phyloP scores from a whole-genome alignment of 1,140 invertebrate genomes.

The Heliothis subflexa region DNA sequence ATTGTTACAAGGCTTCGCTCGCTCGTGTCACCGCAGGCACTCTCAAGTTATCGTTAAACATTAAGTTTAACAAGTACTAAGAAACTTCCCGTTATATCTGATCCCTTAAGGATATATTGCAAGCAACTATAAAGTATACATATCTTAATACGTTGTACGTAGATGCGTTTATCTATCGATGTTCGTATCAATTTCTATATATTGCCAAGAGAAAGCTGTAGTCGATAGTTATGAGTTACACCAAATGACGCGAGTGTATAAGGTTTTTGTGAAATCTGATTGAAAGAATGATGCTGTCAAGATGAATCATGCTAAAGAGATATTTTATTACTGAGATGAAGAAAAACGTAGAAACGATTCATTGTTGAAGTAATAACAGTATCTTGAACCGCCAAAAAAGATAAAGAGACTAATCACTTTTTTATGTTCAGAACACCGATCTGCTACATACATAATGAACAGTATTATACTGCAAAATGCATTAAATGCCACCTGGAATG shows the following conservation, averaged over 20 bases:
- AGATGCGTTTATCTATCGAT: conserved; percentile 9
- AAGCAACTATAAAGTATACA: conserved; percentile 15
- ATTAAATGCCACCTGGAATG: background rate
- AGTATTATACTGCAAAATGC: background rate
- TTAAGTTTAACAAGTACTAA: conserved; percentile 25
- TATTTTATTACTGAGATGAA: too few species aligned
- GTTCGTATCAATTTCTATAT: conserved; percentile 34
- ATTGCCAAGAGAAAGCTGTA: conserved; percentile 7
- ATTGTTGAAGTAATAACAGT: background rate
- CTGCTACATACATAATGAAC: background rate
- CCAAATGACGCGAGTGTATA: background rate
- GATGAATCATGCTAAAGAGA: background rate
- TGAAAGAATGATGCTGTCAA: background rate
- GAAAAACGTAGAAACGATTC: too few species aligned
- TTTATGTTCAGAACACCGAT: background rate
- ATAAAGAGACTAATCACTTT: background rate
- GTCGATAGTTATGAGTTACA: conserved; percentile 23
- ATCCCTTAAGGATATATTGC: conserved; percentile 28
- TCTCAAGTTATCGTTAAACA: conserved; percentile 5
- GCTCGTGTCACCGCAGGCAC: background rate
- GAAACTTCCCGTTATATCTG: conserved; percentile 26
- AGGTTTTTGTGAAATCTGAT: conserved; percentile 4
- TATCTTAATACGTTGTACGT: conserved; percentile 31
- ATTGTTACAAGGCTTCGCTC: too few species aligned
- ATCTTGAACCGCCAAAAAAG: background rate